These are phyloP conservation scores for Prionace glauca DNA, from an alignment of 2,797 vertebrate species.

Conservation along the genomic window DNA sequence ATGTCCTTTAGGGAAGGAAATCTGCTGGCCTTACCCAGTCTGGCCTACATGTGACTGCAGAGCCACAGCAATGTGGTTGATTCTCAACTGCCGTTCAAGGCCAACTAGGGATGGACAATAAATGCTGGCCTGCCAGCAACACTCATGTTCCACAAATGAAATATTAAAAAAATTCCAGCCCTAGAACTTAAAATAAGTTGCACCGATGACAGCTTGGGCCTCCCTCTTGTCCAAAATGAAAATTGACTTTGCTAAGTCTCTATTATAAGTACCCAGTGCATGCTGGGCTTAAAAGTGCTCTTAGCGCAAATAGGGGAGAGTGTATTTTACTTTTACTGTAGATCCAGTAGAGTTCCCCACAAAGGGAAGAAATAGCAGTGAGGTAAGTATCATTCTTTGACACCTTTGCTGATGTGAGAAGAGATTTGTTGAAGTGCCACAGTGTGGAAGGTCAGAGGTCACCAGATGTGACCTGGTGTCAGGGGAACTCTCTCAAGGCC, in stretches of 20 bases:
- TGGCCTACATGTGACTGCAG: no score
- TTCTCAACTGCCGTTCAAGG: no score
- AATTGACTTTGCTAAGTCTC: neutral
- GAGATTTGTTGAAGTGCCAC: constrained; percentile 14
- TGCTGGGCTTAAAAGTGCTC: neutral
- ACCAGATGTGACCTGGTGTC: constrained; percentile 44
- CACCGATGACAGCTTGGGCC: neutral
- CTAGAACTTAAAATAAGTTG: neutral
- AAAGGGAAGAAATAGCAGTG: neutral
- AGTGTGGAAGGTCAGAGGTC: constrained; percentile 55
- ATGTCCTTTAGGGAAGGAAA: no score
- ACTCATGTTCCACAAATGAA: no score
- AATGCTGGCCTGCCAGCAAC: no score
- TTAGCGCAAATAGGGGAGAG: neutral
- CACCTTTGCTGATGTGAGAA: constrained; percentile 23
- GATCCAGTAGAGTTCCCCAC: neutral
- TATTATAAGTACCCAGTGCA: neutral
- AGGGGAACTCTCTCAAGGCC: constrained; percentile 50
- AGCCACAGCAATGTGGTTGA: no score
- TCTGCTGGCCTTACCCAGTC: no score
- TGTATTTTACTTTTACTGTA: neutral
- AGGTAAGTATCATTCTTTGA: constrained; percentile 8
- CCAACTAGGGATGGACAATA: no score
- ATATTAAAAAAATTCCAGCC: no score
- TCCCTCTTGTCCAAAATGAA: neutral